Percentiles rank a stretch among this genome's conserved stretches.
These are phyloP conservation scores for Heliothis virescens DNA, from an alignment of 1,140 invertebrate species.

Conservation along the genomic window DNA sequence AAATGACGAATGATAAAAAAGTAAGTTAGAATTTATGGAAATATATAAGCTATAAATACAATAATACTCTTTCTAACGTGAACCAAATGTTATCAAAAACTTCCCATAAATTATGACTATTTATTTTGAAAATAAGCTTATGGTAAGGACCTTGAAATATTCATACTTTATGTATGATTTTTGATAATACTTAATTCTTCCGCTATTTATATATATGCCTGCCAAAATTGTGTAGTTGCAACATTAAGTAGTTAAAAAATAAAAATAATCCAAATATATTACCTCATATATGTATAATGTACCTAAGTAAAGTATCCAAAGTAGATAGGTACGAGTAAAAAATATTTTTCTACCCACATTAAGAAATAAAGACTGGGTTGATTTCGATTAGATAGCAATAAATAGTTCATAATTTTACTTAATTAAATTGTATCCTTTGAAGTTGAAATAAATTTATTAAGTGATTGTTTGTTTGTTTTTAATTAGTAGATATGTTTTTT, in stretches of 20 bases:
- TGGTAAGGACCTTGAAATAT: too few species aligned
- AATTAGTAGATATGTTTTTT: neutral
- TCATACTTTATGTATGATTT: too few species aligned
- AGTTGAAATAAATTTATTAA: constrained; percentile 43
- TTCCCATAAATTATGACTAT: too few species aligned
- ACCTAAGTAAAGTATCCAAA: constrained; percentile 16
- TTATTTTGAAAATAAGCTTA: too few species aligned
- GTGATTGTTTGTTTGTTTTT: neutral
- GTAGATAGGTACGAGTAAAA: constrained; percentile 18
- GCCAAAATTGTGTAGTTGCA: neutral
- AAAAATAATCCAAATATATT: constrained; percentile 1
- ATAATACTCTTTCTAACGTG: too few species aligned
- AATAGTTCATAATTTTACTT: constrained; percentile 28
- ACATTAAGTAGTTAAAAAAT: too few species aligned
- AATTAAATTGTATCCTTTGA: constrained; percentile 37
- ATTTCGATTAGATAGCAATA: constrained; percentile 47
- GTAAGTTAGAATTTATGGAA: too few species aligned
- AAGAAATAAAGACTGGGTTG: constrained; percentile 42
- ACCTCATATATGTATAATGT: constrained; percentile 24
- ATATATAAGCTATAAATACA: too few species aligned
- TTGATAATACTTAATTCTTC: too few species aligned
- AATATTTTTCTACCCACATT: constrained; percentile 42
- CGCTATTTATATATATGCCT: too few species aligned
- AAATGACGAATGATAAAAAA: too few species aligned
- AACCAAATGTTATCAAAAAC: too few species aligned